Evolutionary conservation across 2,888 invertebrate genomes (phyloP).

Genomic region (Pterobdella sp.): DNA sequence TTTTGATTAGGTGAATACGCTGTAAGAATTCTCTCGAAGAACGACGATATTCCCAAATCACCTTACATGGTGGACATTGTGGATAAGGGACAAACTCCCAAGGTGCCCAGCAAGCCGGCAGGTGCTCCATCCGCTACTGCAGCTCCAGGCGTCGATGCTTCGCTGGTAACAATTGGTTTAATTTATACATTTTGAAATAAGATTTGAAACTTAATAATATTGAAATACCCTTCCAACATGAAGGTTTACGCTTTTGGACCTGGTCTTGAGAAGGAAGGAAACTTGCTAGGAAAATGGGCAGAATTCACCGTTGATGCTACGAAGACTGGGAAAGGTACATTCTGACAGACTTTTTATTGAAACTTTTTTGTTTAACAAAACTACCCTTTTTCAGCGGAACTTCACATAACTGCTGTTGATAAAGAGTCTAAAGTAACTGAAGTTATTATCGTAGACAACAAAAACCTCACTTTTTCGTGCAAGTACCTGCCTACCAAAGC

Average conservation of each 20-base stretch:
- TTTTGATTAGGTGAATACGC: conserved; percentile 65
- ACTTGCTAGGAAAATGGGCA: conserved; percentile 57
- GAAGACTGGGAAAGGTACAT: conserved; percentile 59
- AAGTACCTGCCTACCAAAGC: conserved; percentile 60
- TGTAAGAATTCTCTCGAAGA: conserved; percentile 74
- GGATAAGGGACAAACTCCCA: conserved; percentile 50
- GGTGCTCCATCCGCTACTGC: conserved; percentile 10
- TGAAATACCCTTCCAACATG: not conserved
- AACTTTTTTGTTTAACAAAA: too few relatives aligned
- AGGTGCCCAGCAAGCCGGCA: not conserved
- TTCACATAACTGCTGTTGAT: conserved; percentile 53
- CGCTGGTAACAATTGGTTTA: conserved; percentile 19
- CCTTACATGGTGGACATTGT: conserved; percentile 74
- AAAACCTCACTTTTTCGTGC: conserved; percentile 49
- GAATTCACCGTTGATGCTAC: conserved; percentile 69
- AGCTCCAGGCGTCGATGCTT: conserved; percentile 32
- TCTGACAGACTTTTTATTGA: too few relatives aligned
- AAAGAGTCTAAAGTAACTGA: conserved; percentile 48
- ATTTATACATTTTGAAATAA: not conserved
- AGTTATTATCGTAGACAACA: conserved; percentile 48
- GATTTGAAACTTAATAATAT: not conserved
- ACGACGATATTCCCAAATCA: conserved; percentile 79
- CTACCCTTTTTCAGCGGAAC: conserved; percentile 21
- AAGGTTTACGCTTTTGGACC: conserved; percentile 43
- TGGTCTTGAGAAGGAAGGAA: conserved; percentile 49